Percentiles rank a stretch among this genome's conserved stretches.
These are phyloP conservation scores for Chloebia gouldiae DNA, from an alignment of 2,113 vertebrate species.

Conservation along the genomic window DNA sequence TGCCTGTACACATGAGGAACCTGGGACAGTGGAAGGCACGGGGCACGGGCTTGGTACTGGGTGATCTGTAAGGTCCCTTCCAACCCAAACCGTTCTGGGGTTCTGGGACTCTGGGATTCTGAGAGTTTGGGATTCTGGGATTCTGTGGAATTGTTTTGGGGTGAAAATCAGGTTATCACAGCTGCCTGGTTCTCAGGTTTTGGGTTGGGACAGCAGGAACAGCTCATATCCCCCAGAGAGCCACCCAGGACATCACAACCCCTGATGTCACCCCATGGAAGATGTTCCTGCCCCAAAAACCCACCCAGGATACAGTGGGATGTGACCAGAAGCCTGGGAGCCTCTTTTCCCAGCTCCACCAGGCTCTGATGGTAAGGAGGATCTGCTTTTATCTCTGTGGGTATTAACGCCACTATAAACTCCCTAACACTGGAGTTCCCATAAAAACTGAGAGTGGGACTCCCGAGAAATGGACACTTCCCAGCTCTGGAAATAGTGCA, in stretches of 20 bases:
- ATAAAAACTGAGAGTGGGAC: constrained; percentile 6
- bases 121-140: not conserved
- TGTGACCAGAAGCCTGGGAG: not conserved
- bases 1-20: rapidly evolving
- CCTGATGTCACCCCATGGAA: not conserved
- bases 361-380: not conserved
- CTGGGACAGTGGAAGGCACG: not conserved
- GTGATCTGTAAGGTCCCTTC: not conserved
- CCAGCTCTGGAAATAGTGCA: constrained; percentile 11
- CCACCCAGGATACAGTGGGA: rapidly evolving
- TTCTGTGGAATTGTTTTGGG: not conserved
- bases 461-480: not conserved
- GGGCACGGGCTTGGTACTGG: not conserved
- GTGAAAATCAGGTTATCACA: not conserved
- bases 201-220: not conserved
- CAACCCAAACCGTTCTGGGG: not conserved
- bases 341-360: not conserved
- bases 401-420: not conserved
- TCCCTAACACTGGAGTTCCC: not conserved
- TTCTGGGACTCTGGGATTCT: not conserved
- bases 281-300: not conserved
- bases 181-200: not conserved
- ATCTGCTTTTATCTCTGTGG: constrained; percentile 20
- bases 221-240: not conserved
- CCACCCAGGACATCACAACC: not conserved